Percentiles rank a stretch among this genome's conserved stretches.
Evolutionary conservation across 2,113 vertebrate genomes (phyloP).

Genomic region (Cygnus atratus): DNA sequence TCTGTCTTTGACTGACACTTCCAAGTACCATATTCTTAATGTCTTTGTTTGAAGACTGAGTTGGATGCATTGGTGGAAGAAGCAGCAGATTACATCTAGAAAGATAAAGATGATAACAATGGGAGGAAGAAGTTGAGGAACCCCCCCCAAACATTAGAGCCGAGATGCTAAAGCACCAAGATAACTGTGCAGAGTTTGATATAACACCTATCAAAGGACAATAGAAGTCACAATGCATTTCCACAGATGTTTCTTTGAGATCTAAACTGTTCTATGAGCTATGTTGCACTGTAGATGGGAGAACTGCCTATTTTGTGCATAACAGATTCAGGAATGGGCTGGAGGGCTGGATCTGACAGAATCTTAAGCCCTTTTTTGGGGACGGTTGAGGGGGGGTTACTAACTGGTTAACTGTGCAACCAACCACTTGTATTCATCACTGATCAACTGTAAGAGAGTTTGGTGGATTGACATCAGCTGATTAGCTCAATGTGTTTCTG

Average conservation of each 20-base stretch:
- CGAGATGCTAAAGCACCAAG: background rate
- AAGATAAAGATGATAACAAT: background rate
- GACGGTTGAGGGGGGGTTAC: background rate
- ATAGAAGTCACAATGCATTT: background rate
- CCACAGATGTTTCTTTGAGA: background rate
- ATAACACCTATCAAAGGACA: background rate
- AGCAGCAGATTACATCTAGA: background rate
- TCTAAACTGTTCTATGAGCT: background rate
- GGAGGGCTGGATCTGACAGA: background rate
- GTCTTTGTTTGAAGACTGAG: background rate
- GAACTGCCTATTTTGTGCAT: background rate
- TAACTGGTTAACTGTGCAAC: background rate
- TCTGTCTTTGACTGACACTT: background rate
- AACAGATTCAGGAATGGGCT: background rate
- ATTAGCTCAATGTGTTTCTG: background rate
- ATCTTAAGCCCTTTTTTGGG: background rate
- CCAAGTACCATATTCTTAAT: background rate
- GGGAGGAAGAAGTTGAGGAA: background rate
- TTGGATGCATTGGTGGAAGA: background rate
- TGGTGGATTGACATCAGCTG: background rate
- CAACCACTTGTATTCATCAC: background rate
- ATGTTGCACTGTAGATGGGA: background rate
- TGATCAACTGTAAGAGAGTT: background rate
- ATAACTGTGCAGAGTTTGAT: background rate
- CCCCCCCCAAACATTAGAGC: background rate